Base-by-base conservation (phyloP, 2,888 invertebrate genomes). In the Lasiommata megera region DNA sequence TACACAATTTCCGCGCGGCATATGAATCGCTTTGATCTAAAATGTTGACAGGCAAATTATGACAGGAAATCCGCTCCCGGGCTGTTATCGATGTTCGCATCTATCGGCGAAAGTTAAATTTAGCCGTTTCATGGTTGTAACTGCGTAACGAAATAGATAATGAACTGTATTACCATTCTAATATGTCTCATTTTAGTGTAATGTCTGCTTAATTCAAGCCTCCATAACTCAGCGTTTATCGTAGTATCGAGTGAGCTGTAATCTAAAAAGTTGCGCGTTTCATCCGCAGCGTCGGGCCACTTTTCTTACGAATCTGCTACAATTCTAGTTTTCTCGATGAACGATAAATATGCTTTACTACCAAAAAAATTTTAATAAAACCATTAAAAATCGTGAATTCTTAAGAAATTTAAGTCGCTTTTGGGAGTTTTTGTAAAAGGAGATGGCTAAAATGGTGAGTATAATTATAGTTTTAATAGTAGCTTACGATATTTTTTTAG, bases 11-110 rank as follows among this genome's bases (percentile, higher is more conserved):
- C 44, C 38, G 43, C 44, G 41, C 34, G 41, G 18, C 73, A 38
- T 31, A 44, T 54, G 29, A 53, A 67, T 67, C 68, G 62, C 64
- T 65, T 71, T 68, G 58, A 76, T 74, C 73, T 73, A 64, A 65
- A 60, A 61, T 60, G 71, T 68, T 71, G 72, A 65, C 65, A 64
- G 62, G 63, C 73, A 75, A 81, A 71, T 76, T 78, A 81, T 77
- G 76, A 76, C 72, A 61, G 72, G 74, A 77, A 71, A 69, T 73
- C 76, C 76, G 63, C 50, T 54, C 61, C 64, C 60, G 69, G 62
- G 60, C 68, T 72, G 63, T 68, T 60, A 62, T 62, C 62, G 54
- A 17, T 48, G 50, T 41, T 50, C 41, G 41, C 38, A 70, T 74
- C 73, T 60, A 59, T 64, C 62, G 64, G 58, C 54, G 62, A 41